These are phyloP conservation scores for Mixornis gularis DNA, from an alignment of 2,113 vertebrate genomes.

Conservation along the genomic window DNA sequence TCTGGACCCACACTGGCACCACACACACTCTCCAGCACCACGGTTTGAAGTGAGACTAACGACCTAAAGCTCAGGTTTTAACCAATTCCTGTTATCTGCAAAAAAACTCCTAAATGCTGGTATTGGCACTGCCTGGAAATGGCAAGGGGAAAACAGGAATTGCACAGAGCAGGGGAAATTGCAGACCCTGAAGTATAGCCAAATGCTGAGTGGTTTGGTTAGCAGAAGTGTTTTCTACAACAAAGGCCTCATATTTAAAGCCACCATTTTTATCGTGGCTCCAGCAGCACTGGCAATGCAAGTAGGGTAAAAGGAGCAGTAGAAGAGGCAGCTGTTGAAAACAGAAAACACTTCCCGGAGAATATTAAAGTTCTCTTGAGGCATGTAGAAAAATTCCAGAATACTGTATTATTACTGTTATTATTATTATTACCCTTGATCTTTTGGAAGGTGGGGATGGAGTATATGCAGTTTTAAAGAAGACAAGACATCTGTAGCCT, in stretches of 20 bases:
- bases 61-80: background rate
- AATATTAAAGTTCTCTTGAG: conserved; percentile 37
- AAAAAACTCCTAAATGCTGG: background rate
- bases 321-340: background rate
- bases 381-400: conserved; percentile 17
- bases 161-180: background rate
- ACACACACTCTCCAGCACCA: too few relatives aligned
- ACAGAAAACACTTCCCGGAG: conserved; percentile 22
- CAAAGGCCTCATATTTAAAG: background rate
- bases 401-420: background rate
- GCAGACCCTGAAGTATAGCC: background rate
- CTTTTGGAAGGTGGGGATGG: background rate
- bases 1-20: too few relatives aligned
- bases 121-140: background rate
- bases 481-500: conserved; percentile 32
- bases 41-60: background rate
- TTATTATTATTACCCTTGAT: conserved; percentile 31
- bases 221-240: background rate
- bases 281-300: background rate
- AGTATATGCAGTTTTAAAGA: background rate
- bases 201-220: background rate
- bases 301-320: background rate
- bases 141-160: background rate
- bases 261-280: background rate
- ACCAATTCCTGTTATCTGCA: background rate